These are phyloP conservation scores for Drosophila ambigua DNA, from an alignment of 1,140 invertebrate species.

Conservation along the genomic window DNA sequence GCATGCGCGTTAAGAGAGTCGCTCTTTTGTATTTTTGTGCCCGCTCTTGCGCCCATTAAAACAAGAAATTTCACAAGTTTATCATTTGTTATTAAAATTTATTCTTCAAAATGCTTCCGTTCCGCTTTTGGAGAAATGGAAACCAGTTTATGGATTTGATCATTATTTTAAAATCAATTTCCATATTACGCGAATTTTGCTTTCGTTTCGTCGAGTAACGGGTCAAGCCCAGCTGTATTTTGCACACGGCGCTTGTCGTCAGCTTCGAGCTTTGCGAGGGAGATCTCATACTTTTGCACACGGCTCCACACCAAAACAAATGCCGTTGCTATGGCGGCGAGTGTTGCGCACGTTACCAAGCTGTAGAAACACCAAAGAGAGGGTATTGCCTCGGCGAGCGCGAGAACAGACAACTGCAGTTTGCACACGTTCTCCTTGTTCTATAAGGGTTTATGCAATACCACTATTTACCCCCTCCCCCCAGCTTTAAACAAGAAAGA, in stretches of 20 bases:
- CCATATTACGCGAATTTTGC: constrained; percentile 37
- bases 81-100: constrained; percentile 16
- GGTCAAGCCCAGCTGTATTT: constrained; percentile 25
- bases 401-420: constrained; percentile 38
- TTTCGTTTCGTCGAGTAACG: constrained; percentile 26
- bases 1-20: constrained; percentile 45
- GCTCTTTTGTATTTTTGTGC: constrained; percentile 16
- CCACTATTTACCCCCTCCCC: background rate
- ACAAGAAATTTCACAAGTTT: constrained; percentile 32
- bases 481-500: constrained; percentile 3
- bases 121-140: constrained; percentile 24
- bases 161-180: constrained; percentile 30
- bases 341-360: constrained; percentile 64
- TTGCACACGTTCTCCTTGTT: constrained; percentile 54
- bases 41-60: constrained; percentile 24
- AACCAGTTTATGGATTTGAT: constrained; percentile 38
- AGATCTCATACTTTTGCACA: constrained; percentile 62
- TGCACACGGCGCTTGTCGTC: constrained; percentile 57
- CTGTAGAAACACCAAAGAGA: constrained; percentile 13
- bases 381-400: background rate
- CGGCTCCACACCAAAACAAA: constrained; percentile 73
- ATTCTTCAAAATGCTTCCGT: constrained; percentile 37
- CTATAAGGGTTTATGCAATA: constrained; percentile 39
- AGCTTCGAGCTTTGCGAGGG: constrained; percentile 13
- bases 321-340: constrained; percentile 68